Conservation (phyloP, 2,797 vertebrate species). For the Xiphophorus birchmanni region DNA sequence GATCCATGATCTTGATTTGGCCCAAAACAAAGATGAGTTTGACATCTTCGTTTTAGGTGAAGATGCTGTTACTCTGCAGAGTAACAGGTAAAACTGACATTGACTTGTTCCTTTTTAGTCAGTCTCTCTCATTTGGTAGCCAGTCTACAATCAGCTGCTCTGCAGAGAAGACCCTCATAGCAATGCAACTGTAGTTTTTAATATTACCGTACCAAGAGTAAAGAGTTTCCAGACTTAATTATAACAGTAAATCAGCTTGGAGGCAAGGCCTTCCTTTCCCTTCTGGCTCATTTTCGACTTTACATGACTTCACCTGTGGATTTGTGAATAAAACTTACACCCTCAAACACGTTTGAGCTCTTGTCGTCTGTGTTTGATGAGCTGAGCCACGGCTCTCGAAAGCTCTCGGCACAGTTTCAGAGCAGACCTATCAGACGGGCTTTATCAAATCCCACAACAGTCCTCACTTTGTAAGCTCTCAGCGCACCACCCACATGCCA, state of each 20-base stretch:
- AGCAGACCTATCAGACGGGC: constrained; percentile 58
- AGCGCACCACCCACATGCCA: constrained; percentile 30
- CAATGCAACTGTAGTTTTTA: not conserved
- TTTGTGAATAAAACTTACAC: not conserved
- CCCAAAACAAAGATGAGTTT: too few species aligned
- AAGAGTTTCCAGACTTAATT: not conserved
- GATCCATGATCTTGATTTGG: too few species aligned
- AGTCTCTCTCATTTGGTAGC: not conserved
- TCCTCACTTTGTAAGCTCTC: constrained; percentile 51
- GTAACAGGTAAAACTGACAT: not conserved
- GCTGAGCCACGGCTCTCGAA: constrained; percentile 9
- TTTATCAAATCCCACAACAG: constrained; percentile 66
- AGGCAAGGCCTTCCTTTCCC: not conserved
- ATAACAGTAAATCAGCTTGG: not conserved
- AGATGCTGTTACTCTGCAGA: not conserved
- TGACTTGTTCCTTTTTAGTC: not conserved
- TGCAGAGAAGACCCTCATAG: not conserved
- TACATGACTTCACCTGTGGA: not conserved
- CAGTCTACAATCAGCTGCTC: not conserved
- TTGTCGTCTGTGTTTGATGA: constrained; percentile 45
- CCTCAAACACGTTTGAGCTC: constrained; percentile 18
- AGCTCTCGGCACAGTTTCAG: constrained; percentile 28
- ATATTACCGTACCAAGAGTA: not conserved
- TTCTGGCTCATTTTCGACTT: not conserved
- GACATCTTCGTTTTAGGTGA: not conserved